phyloP scores from a whole-genome alignment of 2,888 invertebrate genomes.

The Pilophorus perplexus region DNA sequence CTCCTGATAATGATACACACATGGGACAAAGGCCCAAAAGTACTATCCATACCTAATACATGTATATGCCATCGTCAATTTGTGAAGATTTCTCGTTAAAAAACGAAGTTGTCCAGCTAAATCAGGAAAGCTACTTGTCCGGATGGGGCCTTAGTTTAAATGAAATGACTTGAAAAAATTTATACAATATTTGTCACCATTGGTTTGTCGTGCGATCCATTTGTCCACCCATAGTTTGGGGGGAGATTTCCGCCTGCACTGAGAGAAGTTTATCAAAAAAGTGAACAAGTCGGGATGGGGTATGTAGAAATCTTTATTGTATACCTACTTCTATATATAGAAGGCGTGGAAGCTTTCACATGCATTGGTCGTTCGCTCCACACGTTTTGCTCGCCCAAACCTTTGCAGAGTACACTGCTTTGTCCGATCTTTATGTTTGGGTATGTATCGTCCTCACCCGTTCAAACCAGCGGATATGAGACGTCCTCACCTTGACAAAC shows the following conservation, averaged over 20 bases:
- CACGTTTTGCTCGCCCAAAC: neutral
- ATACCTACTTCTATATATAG: neutral
- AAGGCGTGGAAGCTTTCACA: too few species aligned
- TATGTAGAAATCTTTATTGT: neutral
- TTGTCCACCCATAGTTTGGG: too few species aligned
- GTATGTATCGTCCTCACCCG: too few species aligned
- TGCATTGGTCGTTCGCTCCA: neutral
- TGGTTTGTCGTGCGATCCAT: too few species aligned
- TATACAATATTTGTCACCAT: neutral
- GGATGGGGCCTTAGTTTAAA: constrained; percentile 6
- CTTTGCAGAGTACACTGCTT: neutral
- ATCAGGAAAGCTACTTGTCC: neutral
- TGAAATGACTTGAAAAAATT: neutral
- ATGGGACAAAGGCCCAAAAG: neutral
- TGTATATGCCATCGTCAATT: neutral
- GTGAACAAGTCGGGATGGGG: neutral
- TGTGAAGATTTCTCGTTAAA: constrained; percentile 3
- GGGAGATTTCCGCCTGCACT: too few species aligned
- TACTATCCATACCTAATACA: too few species aligned
- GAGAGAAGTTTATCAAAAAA: neutral
- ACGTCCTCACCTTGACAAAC: too few species aligned
- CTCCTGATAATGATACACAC: neutral
- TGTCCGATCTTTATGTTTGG: too few species aligned
- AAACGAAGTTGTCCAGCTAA: neutral
- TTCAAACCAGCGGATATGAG: too few species aligned